Conservation (phyloP, 2,113 vertebrate species). For the Trematomus loennbergii region DNA sequence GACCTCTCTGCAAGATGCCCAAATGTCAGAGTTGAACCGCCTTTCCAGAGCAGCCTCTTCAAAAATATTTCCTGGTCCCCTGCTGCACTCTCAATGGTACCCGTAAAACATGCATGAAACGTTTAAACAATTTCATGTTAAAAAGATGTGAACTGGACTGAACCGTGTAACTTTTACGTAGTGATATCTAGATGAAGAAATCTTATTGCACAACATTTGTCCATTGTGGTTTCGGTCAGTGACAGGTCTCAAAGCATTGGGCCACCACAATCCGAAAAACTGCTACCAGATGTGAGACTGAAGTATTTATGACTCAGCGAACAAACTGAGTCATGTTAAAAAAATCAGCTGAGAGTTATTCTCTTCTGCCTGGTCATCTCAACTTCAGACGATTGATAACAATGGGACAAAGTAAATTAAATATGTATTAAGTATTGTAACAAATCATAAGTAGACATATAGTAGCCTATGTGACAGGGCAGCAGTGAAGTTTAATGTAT, state of each 20-base stretch:
- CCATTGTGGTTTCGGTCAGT: not conserved
- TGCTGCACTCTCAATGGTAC: too few relatives aligned
- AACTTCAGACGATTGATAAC: too few relatives aligned
- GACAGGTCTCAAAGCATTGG: not conserved
- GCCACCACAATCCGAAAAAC: not conserved
- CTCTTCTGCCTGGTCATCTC: too few relatives aligned
- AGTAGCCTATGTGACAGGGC: too few relatives aligned
- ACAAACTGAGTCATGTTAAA: not conserved
- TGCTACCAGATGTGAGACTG: conserved; percentile 25
- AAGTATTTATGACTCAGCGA: not conserved
- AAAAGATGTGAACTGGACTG: not conserved
- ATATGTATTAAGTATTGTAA: too few relatives aligned
- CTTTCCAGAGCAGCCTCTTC: not conserved
- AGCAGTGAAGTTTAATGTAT: too few relatives aligned
- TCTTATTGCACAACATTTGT: not conserved
- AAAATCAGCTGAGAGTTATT: not conserved
- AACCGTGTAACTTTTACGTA: not conserved
- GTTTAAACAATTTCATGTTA: not conserved
- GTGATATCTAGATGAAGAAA: not conserved
- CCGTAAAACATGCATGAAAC: not conserved
- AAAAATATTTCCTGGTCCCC: not conserved
- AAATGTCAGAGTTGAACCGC: too few relatives aligned
- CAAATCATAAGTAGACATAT: too few relatives aligned
- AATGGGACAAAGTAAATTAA: too few relatives aligned
- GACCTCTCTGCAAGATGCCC: not conserved